Conservation (phyloP, 2,113 vertebrate genomes). For the Hydrochoerus hydrochaeris region DNA sequence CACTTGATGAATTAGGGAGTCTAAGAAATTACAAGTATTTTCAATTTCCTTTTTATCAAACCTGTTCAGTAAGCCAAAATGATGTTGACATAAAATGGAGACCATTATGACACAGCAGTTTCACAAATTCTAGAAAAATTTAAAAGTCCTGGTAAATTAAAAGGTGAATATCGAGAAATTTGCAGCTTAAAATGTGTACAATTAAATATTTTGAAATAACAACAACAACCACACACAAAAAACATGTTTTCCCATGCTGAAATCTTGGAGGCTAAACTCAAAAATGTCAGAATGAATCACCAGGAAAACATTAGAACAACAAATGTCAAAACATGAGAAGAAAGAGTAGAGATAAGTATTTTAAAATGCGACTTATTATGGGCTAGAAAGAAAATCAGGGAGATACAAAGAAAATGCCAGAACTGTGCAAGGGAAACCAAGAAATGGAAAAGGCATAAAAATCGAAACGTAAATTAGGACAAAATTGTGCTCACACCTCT, state of each 20-base stretch:
- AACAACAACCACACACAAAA: not conserved
- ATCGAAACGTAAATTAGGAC: not conserved
- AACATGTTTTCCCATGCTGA: not conserved
- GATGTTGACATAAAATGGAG: not conserved
- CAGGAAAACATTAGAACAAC: not conserved
- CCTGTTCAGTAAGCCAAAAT: not conserved
- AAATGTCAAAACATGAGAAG: not conserved
- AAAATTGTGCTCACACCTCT: not conserved
- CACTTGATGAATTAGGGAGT: not conserved
- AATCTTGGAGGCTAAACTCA: not conserved
- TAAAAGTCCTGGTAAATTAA: not conserved
- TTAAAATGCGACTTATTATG: not conserved
- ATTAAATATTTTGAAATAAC: not conserved
- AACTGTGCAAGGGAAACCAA: not conserved
- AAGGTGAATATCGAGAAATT: not conserved
- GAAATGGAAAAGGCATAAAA: not conserved
- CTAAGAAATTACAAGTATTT: not conserved
- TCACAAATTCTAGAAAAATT: not conserved
- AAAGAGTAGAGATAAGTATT: not conserved
- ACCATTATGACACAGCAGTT: not conserved
- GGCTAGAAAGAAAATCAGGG: not conserved
- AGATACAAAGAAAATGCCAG: not conserved
- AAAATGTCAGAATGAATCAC: not conserved
- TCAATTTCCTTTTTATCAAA: not conserved
- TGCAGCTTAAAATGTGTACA: not conserved